A percentile compares a stretch with the other conserved stretches of the same genome.
Conservation (phyloP, 2,113 vertebrate species). For the Antechinus flavipes region DNA sequence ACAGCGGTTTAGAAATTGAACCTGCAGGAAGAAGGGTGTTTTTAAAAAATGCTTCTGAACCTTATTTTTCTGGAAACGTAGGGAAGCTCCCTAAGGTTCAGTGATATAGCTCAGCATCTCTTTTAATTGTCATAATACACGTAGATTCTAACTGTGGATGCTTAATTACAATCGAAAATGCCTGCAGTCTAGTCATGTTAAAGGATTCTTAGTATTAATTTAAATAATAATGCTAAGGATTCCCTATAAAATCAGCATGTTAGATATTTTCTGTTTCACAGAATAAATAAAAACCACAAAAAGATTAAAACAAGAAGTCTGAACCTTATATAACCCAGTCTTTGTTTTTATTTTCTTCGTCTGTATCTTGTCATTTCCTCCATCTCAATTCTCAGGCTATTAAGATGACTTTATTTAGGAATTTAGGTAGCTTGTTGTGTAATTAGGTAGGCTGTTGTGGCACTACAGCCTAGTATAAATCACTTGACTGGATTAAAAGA, state of each 20-base stretch:
- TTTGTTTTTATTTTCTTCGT: not conserved
- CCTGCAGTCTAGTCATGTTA: not conserved
- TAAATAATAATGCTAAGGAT: not conserved
- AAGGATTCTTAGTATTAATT: not conserved
- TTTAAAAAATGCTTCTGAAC: not conserved
- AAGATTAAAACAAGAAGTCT: not conserved
- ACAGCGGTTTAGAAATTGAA: not conserved
- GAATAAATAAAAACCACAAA: not conserved
- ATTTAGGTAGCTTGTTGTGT: not conserved
- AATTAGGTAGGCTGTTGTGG: not conserved
- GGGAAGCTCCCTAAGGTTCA: not conserved
- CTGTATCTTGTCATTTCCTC: not conserved
- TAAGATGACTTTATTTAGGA: not conserved
- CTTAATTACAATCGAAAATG: not conserved
- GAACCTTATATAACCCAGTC: not conserved
- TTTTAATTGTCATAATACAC: not conserved
- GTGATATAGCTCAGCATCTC: not conserved
- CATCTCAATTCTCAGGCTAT: not conserved
- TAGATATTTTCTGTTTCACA: not conserved
- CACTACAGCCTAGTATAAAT: not conserved
- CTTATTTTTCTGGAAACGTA: not conserved
- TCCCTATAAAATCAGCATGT: not conserved
- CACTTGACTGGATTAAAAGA: not conserved
- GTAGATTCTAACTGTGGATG: not conserved
- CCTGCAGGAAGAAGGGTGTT: not conserved